These are phyloP conservation scores for Drosophila teissieri DNA, from an alignment of 1,140 invertebrate species.

Conservation along the genomic window DNA sequence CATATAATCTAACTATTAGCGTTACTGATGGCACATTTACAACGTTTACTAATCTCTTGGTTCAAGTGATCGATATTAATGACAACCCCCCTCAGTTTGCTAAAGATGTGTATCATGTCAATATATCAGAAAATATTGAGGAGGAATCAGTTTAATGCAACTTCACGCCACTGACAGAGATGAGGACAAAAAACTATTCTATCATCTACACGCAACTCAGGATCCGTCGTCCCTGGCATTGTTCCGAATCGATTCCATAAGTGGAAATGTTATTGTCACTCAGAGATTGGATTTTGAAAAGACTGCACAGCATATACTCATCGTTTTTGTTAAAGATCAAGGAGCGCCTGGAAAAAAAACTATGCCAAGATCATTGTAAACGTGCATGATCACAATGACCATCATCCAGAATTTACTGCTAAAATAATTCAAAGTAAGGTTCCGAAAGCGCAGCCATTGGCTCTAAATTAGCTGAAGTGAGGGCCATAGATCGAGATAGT, in stretches of 20 bases:
- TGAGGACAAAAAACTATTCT: constrained; percentile 90
- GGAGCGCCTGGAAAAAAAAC: constrained; percentile 93
- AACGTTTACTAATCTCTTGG: constrained; percentile 88
- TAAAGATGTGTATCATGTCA: constrained; percentile 88
- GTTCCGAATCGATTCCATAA: constrained; percentile 93
- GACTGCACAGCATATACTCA: constrained; percentile 92
- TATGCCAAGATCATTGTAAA: constrained; percentile 92
- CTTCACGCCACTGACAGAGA: constrained; percentile 90
- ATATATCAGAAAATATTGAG: constrained; percentile 89
- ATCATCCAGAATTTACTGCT: constrained; percentile 92
- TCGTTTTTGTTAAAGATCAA: constrained; percentile 95
- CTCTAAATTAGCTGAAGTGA: constrained; percentile 89
- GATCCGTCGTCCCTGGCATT: constrained; percentile 90
- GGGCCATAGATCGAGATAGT: constrained; percentile 92
- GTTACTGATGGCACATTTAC: constrained; percentile 93
- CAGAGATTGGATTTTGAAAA: constrained; percentile 92
- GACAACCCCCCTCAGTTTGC: constrained; percentile 92
- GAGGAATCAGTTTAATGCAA: constrained; percentile 86
- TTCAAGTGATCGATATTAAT: constrained; percentile 93
- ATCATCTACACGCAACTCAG: constrained; percentile 90
- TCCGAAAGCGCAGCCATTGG: constrained; percentile 90
- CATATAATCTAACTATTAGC: constrained; percentile 93
- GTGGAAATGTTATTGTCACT: constrained; percentile 89
- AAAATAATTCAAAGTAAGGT: constrained; percentile 91
- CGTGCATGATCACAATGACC: constrained; percentile 95